Percentiles rank a stretch among this genome's conserved stretches.
Conservation (phyloP, 2,113 vertebrate species). For the Tonatia bakeri region DNA sequence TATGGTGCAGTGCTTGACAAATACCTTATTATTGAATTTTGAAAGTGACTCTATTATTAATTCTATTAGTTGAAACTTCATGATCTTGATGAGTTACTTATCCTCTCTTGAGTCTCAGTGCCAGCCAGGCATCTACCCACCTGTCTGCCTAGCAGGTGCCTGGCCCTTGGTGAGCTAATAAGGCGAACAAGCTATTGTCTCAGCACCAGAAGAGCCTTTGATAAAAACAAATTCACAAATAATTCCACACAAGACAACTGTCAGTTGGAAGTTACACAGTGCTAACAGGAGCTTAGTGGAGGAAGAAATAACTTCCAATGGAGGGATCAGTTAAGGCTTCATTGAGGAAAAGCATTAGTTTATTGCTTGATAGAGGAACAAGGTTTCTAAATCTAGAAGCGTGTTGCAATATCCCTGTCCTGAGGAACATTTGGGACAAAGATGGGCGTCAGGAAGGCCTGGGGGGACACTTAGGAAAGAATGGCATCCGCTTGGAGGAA, state of each 20-base stretch:
- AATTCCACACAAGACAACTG: not conserved
- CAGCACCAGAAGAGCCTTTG: not conserved
- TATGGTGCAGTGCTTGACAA: not conserved
- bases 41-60: not conserved
- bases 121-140: no score
- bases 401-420: not conserved
- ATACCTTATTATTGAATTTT: not conserved
- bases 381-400: not conserved
- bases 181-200: not conserved
- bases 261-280: not conserved
- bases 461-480: not conserved
- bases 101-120: not conserved
- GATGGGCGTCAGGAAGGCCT: not conserved
- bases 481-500: not conserved
- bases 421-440: not conserved
- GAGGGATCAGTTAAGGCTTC: not conserved
- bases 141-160: not conserved
- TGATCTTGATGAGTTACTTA: slow-evolving; percentile 9
- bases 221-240: not conserved
- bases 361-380: not conserved
- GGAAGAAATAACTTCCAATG: not conserved
- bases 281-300: not conserved
- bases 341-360: not conserved
- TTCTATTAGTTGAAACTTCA: not conserved
- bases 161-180: not conserved